Percentiles rank a stretch among this genome's conserved stretches.
Conservation (phyloP, 2,113 vertebrate genomes). For the Hippocampus zosterae region DNA sequence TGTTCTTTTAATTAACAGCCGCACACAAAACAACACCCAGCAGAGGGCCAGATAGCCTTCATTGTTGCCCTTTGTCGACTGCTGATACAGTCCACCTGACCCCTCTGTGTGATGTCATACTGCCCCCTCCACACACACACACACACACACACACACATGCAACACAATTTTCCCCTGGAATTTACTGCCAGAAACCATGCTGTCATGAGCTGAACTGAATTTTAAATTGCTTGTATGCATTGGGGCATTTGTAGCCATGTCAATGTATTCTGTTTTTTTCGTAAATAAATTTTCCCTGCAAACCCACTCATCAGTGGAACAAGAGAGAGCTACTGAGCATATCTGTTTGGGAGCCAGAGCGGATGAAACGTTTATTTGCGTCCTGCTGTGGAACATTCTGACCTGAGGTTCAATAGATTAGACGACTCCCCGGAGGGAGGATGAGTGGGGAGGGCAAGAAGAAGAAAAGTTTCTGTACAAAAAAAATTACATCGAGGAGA, state of each 20-base stretch:
- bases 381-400: slow-evolving; percentile 64
- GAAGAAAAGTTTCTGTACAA: slow-evolving; percentile 26
- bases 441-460: slow-evolving; percentile 14
- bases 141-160: too few relatives aligned
- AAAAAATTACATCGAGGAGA: slow-evolving; percentile 25
- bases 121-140: background rate
- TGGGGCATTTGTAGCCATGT: background rate
- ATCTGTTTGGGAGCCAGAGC: slow-evolving; percentile 19
- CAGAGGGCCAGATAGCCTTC: background rate
- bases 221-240: background rate
- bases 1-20: background rate
- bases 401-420: slow-evolving; percentile 54
- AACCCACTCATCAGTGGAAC: background rate
- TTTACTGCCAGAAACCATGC: background rate
- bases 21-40: background rate
- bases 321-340: slow-evolving; percentile 17
- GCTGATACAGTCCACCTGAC: background rate
- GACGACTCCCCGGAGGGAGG: slow-evolving; percentile 55
- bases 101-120: background rate
- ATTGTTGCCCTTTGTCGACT: slow-evolving; percentile 1
- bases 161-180: background rate
- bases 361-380: slow-evolving; percentile 36
- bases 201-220: background rate
- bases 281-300: background rate
- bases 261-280: background rate